phyloP scores from a whole-genome alignment of 1,140 invertebrate species.

The Aphidius gifuensis region DNA sequence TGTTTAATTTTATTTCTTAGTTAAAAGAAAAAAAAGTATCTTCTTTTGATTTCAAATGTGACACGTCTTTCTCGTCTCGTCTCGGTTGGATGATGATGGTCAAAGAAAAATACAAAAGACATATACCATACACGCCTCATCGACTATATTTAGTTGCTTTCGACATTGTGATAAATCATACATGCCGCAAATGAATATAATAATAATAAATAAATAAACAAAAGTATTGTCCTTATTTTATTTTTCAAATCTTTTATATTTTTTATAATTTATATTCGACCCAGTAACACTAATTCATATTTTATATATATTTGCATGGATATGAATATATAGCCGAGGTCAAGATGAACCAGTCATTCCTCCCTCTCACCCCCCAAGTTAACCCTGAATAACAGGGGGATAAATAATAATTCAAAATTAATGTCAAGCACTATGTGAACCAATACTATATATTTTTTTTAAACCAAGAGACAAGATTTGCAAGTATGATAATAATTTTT shows the following conservation, averaged over 20 bases:
- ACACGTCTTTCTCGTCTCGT: conserved; percentile 9
- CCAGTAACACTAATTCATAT: conserved; percentile 30
- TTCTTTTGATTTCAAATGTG: background rate
- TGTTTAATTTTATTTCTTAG: background rate
- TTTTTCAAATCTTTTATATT: conserved; percentile 13
- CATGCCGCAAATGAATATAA: too few relatives aligned
- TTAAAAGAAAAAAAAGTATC: too few relatives aligned
- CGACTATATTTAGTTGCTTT: conserved; percentile 15
- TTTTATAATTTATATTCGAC: background rate
- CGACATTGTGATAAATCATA: conserved; percentile 17
- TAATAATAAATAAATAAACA: too few relatives aligned
- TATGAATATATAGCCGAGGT: conserved; percentile 2
- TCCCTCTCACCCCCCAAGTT: background rate
- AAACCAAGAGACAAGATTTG: too few relatives aligned
- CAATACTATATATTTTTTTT: too few relatives aligned
- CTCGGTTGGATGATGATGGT: background rate
- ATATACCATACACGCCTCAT: background rate
- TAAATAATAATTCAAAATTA: conserved; percentile 17
- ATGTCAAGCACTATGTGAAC: background rate
- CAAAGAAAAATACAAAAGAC: too few relatives aligned
- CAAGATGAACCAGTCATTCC: conserved; percentile 11
- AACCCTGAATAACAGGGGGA: background rate
- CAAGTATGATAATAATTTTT: too few relatives aligned
- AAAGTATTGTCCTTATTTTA: conserved; percentile 9
- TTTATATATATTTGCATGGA: conserved; percentile 9